Percentiles rank a stretch among this genome's conserved stretches.
phyloP scores from a whole-genome alignment of 2,888 invertebrate genomes.

The Trypoxylon attenuatum region DNA sequence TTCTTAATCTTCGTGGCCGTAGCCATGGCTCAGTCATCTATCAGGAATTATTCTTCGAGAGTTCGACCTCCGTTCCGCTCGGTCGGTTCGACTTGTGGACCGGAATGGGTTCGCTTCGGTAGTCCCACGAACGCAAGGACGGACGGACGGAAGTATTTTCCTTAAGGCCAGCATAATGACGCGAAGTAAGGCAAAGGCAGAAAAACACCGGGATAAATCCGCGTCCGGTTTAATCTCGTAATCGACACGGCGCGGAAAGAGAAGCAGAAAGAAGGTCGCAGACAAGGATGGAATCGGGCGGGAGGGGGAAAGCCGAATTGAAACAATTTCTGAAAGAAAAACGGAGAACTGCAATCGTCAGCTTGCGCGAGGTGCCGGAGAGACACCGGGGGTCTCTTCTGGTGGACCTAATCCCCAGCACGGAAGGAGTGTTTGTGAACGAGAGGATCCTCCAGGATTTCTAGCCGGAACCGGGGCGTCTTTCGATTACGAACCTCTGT shows the following conservation, averaged over 20 bases:
- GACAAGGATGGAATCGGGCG: too few species aligned
- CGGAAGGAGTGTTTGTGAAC: constrained; percentile 48
- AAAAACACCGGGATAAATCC: not conserved
- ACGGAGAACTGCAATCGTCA: constrained; percentile 41
- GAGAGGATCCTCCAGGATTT: constrained; percentile 44
- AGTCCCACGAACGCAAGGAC: too few species aligned
- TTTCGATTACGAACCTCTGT: constrained; percentile 54
- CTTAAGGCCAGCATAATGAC: not conserved
- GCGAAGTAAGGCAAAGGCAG: not conserved
- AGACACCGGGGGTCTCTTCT: constrained; percentile 32
- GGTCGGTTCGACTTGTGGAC: too few species aligned
- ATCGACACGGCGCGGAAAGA: constrained; percentile 26
- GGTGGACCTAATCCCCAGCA: constrained; percentile 34
- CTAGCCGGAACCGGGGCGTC: constrained; percentile 29
- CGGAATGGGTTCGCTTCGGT: too few species aligned
- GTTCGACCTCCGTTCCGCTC: not conserved
- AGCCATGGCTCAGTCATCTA: constrained; percentile 17
- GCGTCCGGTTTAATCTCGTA: constrained; percentile 38
- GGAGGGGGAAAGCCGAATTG: constrained; percentile 19
- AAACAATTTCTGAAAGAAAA: constrained; percentile 36
- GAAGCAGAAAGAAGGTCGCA: not conserved
- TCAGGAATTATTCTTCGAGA: constrained; percentile 14
- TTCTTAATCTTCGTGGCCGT: too few species aligned
- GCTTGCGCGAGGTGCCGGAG: constrained; percentile 12
- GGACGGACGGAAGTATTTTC: too few species aligned